Conservation (phyloP, 2,888 invertebrate species). For the Epistrophe grossulariae region DNA sequence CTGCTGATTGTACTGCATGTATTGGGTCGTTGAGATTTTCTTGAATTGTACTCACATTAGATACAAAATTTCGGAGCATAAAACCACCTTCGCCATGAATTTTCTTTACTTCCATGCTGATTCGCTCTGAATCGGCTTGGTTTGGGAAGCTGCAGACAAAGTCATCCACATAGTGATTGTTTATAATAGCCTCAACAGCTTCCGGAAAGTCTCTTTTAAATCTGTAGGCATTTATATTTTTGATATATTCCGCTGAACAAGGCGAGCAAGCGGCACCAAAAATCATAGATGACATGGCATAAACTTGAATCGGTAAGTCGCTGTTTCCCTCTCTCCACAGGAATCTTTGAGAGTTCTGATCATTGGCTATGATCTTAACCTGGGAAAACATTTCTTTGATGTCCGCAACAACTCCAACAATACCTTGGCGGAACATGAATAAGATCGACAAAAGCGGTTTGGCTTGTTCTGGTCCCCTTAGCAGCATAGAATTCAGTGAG, state of each 20-base stretch:
- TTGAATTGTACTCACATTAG: background rate
- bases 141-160: background rate
- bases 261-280: too few relatives aligned
- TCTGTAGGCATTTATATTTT: background rate
- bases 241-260: background rate
- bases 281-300: background rate
- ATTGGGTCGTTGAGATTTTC: background rate
- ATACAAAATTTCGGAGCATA: background rate
- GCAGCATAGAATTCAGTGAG: background rate
- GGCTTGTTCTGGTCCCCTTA: too few relatives aligned
- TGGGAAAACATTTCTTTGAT: background rate
- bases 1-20: background rate
- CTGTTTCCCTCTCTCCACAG: too few relatives aligned
- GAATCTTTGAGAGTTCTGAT: too few relatives aligned
- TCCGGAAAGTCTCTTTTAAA: background rate
- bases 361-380: too few relatives aligned
- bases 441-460: too few relatives aligned
- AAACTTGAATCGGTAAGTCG: background rate
- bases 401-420: background rate
- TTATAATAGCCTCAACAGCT: background rate
- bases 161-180: background rate
- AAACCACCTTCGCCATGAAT: constrained; percentile 44
- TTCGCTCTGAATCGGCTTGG: background rate
- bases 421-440: too few relatives aligned
- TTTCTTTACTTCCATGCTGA: background rate